These are phyloP conservation scores for Caenorhabditis macrosperma DNA, from an alignment of 2,888 invertebrate species.

Conservation along the genomic window DNA sequence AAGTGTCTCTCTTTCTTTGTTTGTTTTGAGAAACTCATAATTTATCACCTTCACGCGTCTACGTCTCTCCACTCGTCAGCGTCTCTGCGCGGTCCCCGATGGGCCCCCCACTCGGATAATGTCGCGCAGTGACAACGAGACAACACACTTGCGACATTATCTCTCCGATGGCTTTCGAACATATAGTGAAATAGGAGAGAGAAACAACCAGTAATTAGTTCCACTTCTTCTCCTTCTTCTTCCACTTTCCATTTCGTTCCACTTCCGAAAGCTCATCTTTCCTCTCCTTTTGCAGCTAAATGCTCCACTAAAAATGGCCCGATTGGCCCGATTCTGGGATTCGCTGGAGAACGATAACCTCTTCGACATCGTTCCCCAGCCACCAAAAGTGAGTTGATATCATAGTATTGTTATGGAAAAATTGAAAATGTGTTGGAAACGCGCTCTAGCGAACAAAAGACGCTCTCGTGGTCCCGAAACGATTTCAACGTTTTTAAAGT, in stretches of 20 bases:
- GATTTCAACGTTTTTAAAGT: too few species aligned
- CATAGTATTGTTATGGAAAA: background rate
- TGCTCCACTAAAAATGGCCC: conserved; percentile 45
- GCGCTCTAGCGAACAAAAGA: too few species aligned
- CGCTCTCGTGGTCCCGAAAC: too few species aligned
- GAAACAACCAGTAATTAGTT: conserved; percentile 28
- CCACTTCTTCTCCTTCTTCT: background rate
- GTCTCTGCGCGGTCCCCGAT: conserved; percentile 23
- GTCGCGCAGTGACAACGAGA: conserved; percentile 47
- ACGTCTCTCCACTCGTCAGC: conserved; percentile 12
- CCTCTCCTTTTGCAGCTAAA: conserved; percentile 13
- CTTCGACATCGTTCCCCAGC: conserved; percentile 39
- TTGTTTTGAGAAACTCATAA: conserved; percentile 58
- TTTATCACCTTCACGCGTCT: conserved; percentile 50
- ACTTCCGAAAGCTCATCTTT: background rate
- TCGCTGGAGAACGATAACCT: conserved; percentile 64
- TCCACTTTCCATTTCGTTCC: background rate
- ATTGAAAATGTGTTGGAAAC: background rate
- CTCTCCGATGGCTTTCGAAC: conserved; percentile 27
- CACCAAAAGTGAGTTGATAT: conserved; percentile 30
- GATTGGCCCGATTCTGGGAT: conserved; percentile 67
- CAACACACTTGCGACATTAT: conserved; percentile 38
- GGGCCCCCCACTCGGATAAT: conserved; percentile 50
- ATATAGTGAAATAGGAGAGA: background rate
- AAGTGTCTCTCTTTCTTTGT: conserved; percentile 23